Evolutionary conservation across 2,113 vertebrate species (phyloP), one percentile per base, ranked within the genome.

Genomic region (Neopipo cinnamomea): DNA sequence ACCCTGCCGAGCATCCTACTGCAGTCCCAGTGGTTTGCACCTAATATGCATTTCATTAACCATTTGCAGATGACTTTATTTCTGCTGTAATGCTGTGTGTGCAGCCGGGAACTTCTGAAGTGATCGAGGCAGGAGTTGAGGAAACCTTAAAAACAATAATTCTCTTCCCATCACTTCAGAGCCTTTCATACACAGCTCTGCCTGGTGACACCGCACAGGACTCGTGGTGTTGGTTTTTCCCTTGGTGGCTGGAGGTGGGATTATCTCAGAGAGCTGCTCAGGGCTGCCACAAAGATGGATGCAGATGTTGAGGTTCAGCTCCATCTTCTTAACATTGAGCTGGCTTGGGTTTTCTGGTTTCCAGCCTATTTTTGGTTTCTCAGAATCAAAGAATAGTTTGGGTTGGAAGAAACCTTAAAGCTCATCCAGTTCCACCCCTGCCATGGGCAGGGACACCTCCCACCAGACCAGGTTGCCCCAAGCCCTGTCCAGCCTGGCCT

Each of bases 141-240:
- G 58, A 56, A 73, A 83, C 28, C 66, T 71, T 52, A 17, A 59
- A 61, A 56, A 63, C 27, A 28, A 15, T 25, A 23, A 23, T 18
- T 41, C 8, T 39, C 65, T 22, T 12, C 12, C 4, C 6, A 0
- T 59, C 14, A 7, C 67, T 56, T 22, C 41, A 15, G 74, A 53
- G 56, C 5, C 41, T 15, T 11, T 66, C 22, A 2, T 0, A 4
- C 22, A 0, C 20, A 33, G 61, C 50, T 68, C 6, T 46, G 21
- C 30, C 42, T 49, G 84, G 62, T 27, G 42, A n/a, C 44, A 4
- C 6, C 3, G 12, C 1, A 1, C 44, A 25, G 49, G 41, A 22
- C 35, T 56, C 0, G 0, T 1, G 2, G 39, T 16, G 30, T 31
- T 39, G 9, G 31, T 56, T 67, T 24, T 80, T 17, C 46, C 28